phyloP scores from a whole-genome alignment of 2,113 vertebrate genomes.

The Dolichotis patagonum region DNA sequence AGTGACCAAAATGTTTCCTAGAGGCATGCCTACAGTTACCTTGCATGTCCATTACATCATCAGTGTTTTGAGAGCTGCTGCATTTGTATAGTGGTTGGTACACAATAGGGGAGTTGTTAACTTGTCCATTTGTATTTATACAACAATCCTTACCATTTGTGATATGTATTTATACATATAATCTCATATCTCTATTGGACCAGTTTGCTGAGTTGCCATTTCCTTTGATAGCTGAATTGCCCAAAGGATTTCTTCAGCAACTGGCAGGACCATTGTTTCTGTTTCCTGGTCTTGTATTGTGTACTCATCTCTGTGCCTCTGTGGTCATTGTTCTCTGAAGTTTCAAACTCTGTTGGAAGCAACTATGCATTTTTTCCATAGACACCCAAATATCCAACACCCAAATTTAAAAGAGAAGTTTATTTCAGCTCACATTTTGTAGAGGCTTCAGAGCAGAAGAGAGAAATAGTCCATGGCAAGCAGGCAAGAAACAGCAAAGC shows the following conservation, averaged over 20 bases:
- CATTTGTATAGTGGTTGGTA: neutral
- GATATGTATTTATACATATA: neutral
- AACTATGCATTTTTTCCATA: no score
- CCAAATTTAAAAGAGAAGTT: neutral
- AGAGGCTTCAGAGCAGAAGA: neutral
- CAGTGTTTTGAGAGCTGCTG: neutral
- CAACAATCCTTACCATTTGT: neutral
- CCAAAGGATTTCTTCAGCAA: neutral
- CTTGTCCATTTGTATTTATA: neutral
- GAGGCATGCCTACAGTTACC: neutral
- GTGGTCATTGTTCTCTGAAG: neutral
- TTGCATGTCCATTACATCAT: neutral
- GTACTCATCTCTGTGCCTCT: neutral
- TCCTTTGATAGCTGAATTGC: neutral
- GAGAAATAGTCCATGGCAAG: neutral
- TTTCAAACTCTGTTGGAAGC: neutral
- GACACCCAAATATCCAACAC: neutral
- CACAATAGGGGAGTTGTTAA: neutral
- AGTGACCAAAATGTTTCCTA: neutral
- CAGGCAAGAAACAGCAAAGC: neutral
- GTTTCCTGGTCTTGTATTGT: neutral
- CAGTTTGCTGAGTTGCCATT: neutral
- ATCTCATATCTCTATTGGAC: neutral
- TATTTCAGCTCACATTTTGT: neutral
- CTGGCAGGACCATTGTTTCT: neutral